phyloP scores from a whole-genome alignment of 2,888 invertebrate genomes.

The Biston betularia region DNA sequence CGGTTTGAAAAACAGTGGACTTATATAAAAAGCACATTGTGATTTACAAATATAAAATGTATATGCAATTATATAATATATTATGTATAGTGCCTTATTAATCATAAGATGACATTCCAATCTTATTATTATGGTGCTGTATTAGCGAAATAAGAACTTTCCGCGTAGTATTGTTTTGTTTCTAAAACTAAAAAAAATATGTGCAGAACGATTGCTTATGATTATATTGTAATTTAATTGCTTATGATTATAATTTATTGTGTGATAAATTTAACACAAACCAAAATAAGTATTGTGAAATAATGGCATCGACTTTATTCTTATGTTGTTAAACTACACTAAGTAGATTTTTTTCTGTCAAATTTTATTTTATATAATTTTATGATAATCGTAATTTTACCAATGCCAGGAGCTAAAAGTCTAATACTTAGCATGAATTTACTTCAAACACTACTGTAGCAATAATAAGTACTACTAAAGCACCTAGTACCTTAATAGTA shows the following conservation, averaged over 20 bases:
- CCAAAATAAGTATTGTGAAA: neutral
- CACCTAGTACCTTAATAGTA: too few relatives aligned
- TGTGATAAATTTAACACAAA: constrained; percentile 6
- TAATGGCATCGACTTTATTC: neutral
- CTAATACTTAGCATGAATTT: too few relatives aligned
- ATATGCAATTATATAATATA: constrained; percentile 36
- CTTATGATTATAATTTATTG: neutral
- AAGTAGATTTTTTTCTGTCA: neutral
- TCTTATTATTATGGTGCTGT: constrained; percentile 36
- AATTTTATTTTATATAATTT: too few relatives aligned
- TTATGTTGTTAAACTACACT: neutral
- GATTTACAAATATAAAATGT: constrained; percentile 50
- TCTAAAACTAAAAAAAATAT: neutral
- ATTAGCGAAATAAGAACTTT: neutral
- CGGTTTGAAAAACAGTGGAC: neutral
- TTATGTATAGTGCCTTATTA: constrained; percentile 56
- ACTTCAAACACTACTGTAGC: too few relatives aligned
- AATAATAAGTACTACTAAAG: too few relatives aligned
- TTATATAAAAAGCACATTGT: constrained; percentile 58
- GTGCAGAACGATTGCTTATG: neutral
- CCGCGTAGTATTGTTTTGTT: constrained; percentile 6
- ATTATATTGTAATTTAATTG: neutral
- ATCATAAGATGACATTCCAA: constrained; percentile 43
- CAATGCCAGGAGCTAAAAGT: too few relatives aligned
- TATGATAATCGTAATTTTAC: too few relatives aligned